Percentiles rank a stretch among this genome's conserved stretches.
Evolutionary conservation across 2,113 vertebrate genomes (phyloP).

Genomic region (Rhinichthys klamathensis): DNA sequence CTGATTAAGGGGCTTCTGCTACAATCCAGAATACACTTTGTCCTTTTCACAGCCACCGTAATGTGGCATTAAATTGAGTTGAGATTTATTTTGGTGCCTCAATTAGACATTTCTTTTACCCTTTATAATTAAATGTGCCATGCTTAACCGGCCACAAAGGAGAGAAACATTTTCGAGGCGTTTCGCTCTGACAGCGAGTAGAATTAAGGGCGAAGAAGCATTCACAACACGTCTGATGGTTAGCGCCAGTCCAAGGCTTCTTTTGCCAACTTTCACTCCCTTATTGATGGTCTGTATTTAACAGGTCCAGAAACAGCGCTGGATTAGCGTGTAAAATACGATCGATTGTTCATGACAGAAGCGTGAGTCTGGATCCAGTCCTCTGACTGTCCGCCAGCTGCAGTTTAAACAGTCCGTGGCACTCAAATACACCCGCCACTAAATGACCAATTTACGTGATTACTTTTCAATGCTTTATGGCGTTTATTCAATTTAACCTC

Average conservation of each 20-base stretch:
- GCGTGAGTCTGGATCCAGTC: not conserved
- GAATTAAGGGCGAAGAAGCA: constrained; percentile 2
- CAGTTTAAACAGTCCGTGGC: not conserved
- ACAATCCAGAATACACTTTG: constrained; percentile 52
- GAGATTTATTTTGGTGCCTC: constrained; percentile 44
- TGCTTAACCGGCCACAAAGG: constrained; percentile 40
- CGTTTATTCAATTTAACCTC: not conserved
- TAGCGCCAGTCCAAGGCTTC: no score
- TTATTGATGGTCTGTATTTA: constrained; percentile 3
- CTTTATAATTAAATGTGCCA: constrained; percentile 54
- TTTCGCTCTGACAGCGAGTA: constrained; percentile 29
- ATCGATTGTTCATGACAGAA: not conserved
- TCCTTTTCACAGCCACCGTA: constrained; percentile 49
- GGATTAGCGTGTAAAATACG: not conserved
- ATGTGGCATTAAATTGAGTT: constrained; percentile 66
- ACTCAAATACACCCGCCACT: not conserved
- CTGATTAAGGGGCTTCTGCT: constrained; percentile 58
- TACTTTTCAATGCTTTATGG: not conserved
- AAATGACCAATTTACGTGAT: not conserved
- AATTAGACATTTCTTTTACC: constrained; percentile 55
- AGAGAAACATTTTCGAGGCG: constrained; percentile 23
- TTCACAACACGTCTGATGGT: constrained; percentile 5
- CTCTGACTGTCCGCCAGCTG: not conserved
- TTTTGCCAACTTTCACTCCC: not conserved
- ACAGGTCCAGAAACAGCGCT: not conserved